phyloP scores from a whole-genome alignment of 2,888 invertebrate genomes.

The Dorcus hopei region DNA sequence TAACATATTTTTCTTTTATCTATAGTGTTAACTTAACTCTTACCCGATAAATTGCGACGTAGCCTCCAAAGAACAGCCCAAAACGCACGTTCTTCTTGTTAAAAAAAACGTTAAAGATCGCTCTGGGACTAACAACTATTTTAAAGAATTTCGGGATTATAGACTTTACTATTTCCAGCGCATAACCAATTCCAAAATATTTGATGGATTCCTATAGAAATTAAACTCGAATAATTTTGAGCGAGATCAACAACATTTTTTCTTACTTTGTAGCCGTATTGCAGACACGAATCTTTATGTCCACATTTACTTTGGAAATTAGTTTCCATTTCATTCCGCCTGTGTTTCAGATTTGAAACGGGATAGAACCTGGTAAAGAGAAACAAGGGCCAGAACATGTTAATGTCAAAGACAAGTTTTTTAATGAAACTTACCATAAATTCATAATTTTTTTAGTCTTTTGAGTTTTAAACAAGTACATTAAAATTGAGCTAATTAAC shows the following conservation, averaged over 20 bases:
- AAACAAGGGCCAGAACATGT: neutral
- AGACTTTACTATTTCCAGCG: constrained; percentile 29
- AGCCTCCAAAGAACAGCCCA: constrained; percentile 37
- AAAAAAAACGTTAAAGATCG: constrained; percentile 24
- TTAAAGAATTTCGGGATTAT: constrained; percentile 25
- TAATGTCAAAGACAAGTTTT: neutral
- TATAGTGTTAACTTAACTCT: constrained; percentile 11
- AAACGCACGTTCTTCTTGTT: constrained; percentile 32
- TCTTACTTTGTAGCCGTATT: constrained; percentile 18
- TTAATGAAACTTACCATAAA: constrained; percentile 29
- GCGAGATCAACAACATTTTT: neutral
- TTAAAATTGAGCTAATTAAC: constrained; percentile 28
- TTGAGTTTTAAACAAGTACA: constrained; percentile 28
- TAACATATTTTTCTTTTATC: no score
- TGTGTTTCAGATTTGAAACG: constrained; percentile 15
- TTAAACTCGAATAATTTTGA: neutral
- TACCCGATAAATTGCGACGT: constrained; percentile 37
- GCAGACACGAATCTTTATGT: constrained; percentile 21
- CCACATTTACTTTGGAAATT: constrained; percentile 7
- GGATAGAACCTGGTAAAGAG: constrained; percentile 31
- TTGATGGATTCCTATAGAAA: constrained; percentile 30
- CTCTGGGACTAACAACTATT: constrained; percentile 23
- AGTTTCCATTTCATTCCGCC: neutral
- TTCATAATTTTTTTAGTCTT: constrained; percentile 18
- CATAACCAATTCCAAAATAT: constrained; percentile 35